phyloP scores from a whole-genome alignment of 2,888 invertebrate genomes.

The Watsonalla binaria region DNA sequence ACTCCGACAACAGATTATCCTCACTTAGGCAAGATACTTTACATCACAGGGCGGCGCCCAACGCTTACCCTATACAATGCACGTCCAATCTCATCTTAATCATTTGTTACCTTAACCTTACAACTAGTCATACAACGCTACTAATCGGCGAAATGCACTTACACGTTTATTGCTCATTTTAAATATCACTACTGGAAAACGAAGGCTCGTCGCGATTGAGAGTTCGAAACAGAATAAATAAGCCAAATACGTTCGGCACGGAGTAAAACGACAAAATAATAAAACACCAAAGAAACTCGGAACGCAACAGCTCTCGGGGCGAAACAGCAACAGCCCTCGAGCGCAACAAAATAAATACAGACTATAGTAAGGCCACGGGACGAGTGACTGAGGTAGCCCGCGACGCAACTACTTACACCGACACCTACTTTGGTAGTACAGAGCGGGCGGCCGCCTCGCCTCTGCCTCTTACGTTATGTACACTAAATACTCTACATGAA shows the following conservation, averaged over 20 bases:
- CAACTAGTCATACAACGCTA: conserved; percentile 68
- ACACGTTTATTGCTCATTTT: conserved; percentile 74
- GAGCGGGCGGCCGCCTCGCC: conserved; percentile 29
- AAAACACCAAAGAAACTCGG: conserved; percentile 69
- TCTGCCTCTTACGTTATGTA: conserved; percentile 65
- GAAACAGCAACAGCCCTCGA: conserved; percentile 74
- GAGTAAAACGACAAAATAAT: conserved; percentile 57
- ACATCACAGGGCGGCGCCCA: conserved; percentile 71
- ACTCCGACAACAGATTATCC: conserved; percentile 69
- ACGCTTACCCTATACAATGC: conserved; percentile 77
- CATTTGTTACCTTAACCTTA: conserved; percentile 70
- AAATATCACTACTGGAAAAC: conserved; percentile 79
- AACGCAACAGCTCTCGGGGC: conserved; percentile 68
- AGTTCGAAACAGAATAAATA: conserved; percentile 73
- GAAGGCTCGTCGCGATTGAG: conserved; percentile 67
- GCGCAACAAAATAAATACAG: conserved; percentile 75
- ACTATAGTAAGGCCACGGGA: conserved; percentile 69
- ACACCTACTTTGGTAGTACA: conserved; percentile 45
- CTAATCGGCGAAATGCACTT: conserved; percentile 71
- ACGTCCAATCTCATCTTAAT: conserved; percentile 73
- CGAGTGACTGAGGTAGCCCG: conserved; percentile 76
- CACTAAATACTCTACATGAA: conserved; percentile 71
- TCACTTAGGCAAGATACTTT: conserved; percentile 73
- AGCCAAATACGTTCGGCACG: conserved; percentile 64
- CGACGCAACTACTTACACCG: conserved; percentile 63